Evolutionary conservation across 2,113 vertebrate genomes (phyloP), one percentile per base, ranked within the genome.

Genomic region (Urocitellus parryii): DNA sequence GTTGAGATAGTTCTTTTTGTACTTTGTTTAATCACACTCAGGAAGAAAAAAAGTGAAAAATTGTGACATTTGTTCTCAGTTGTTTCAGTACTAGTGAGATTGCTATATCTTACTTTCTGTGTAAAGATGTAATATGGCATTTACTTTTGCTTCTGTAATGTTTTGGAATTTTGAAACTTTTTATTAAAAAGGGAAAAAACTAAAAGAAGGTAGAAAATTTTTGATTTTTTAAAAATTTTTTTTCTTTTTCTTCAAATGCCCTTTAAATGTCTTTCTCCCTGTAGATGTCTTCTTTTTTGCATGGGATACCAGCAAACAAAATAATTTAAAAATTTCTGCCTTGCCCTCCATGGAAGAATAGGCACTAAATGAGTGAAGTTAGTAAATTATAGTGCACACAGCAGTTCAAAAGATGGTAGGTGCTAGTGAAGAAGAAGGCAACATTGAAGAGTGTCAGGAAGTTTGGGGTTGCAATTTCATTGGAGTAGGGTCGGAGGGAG

Each of bases 131-230:
- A n/a, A 42, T 34, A 61, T 17, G 8, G 8, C 74, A 45, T 95
- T 95, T 88, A 42, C 81, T 90, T 97, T 80, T 83, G 32, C 11
- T 77, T 90, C 56, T 65, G 67, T 67, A 12, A 34, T 17, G n/a
- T 85, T 88, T 63, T 29, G 14, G 5, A 95, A 78, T 79, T 96
- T 89, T 82, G 51, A 90, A 53, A 53, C 88, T 93, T 96, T 78
- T 83, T 29, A 53, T 72, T 89, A 65, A 67, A 16, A 42, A 42
- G 42, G 42, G 42, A 42, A 76, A n/a, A 88, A 51, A 9, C 25
- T 51, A 27, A 79, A 74, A 61, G n/a, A 70, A 90, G 56, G 56
- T 95, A 3, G 63, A 65, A 88, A 77, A 63, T 77, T 95, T 8
- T 78, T 86, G 73, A 56, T 90, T 78, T 29, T 90, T 85, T 70